phyloP scores from a whole-genome alignment of 64 coral and sea anemone species.

The Porites australiensis region DNA sequence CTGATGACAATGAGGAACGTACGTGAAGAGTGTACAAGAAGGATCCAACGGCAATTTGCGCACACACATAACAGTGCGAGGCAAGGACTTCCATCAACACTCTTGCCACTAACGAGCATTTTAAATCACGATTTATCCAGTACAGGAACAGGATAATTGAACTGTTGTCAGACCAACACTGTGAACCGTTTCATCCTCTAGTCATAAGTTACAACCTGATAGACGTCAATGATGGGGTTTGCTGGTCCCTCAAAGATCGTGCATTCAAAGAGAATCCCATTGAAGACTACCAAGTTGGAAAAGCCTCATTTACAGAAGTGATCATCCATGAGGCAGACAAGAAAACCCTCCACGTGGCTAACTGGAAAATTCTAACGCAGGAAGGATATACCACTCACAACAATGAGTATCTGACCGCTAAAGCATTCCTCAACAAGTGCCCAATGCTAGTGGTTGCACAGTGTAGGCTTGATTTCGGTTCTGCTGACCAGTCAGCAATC shows the following conservation, averaged over 20 bases:
- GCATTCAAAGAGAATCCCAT: slow-evolving; percentile 19
- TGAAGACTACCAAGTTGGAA: background rate
- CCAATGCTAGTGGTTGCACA: slow-evolving; percentile 33
- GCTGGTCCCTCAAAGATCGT: slow-evolving; percentile 10
- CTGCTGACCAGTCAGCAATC: slow-evolving; percentile 34
- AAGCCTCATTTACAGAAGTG: background rate
- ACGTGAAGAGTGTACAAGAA: slow-evolving; percentile 41
- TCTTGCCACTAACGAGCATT: slow-evolving; percentile 9
- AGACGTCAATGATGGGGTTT: slow-evolving; percentile 17
- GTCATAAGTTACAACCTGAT: slow-evolving; percentile 31
- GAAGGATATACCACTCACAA: slow-evolving; percentile 33
- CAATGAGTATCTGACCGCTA: slow-evolving; percentile 30
- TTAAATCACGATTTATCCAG: background rate
- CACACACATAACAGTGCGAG: slow-evolving; percentile 15
- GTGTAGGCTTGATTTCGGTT: slow-evolving; percentile 26
- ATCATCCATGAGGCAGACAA: slow-evolving; percentile 28
- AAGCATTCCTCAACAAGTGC: slow-evolving; percentile 57
- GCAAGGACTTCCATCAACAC: slow-evolving; percentile 18
- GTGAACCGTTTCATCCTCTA: slow-evolving; percentile 22
- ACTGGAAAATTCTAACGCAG: too few relatives aligned
- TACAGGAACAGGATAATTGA: slow-evolving; percentile 20
- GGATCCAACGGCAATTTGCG: background rate
- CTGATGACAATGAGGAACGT: background rate
- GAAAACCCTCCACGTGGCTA: too few relatives aligned
- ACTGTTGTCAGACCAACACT: slow-evolving; percentile 24